Percentiles rank a stretch among this genome's conserved stretches.
Conservation (phyloP, 2,113 vertebrate genomes). For the Poeciliopsis occidentalis region DNA sequence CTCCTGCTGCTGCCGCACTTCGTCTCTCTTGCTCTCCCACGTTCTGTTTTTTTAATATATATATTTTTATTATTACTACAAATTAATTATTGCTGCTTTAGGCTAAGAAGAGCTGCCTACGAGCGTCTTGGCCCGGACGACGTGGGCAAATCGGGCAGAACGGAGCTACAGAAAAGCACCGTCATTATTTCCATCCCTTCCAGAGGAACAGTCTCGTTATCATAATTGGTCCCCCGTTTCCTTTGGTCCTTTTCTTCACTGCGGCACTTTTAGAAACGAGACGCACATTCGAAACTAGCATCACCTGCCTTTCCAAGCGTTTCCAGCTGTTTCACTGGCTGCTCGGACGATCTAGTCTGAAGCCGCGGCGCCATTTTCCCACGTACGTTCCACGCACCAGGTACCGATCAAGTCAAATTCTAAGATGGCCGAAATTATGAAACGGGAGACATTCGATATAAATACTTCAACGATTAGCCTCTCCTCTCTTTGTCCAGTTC, state of each 20-base stretch:
- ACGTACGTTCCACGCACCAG: too few species aligned
- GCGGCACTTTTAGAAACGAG: slow-evolving; percentile 60
- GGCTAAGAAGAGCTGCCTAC: slow-evolving; percentile 67
- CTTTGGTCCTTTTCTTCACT: slow-evolving; percentile 41
- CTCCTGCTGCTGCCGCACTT: slow-evolving; percentile 34
- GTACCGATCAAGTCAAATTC: too few species aligned
- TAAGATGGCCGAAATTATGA: too few species aligned
- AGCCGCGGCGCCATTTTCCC: slow-evolving; percentile 37
- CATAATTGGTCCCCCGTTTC: slow-evolving; percentile 77
- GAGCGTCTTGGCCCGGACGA: slow-evolving; percentile 58
- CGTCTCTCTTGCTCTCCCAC: slow-evolving; percentile 16
- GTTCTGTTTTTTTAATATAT: slow-evolving; percentile 10
- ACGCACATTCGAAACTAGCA: slow-evolving; percentile 74
- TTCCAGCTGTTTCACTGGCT: slow-evolving; percentile 86
- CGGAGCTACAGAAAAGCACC: slow-evolving; percentile 40
- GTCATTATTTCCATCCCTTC: slow-evolving; percentile 64
- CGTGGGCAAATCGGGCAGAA: slow-evolving; percentile 76
- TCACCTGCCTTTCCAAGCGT: slow-evolving; percentile 85
- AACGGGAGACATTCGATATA: too few species aligned
- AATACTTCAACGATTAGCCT: too few species aligned
- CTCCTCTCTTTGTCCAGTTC: too few species aligned
- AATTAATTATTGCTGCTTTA: slow-evolving; percentile 70
- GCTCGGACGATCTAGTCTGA: slow-evolving; percentile 87
- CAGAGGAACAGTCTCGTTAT: slow-evolving; percentile 76
- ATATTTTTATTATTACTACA: slow-evolving; percentile 11